Evolutionary conservation across 1,140 invertebrate genomes (phyloP), one percentile per base, ranked within the genome.

Genomic region (Druon quercuslanigerum): DNA sequence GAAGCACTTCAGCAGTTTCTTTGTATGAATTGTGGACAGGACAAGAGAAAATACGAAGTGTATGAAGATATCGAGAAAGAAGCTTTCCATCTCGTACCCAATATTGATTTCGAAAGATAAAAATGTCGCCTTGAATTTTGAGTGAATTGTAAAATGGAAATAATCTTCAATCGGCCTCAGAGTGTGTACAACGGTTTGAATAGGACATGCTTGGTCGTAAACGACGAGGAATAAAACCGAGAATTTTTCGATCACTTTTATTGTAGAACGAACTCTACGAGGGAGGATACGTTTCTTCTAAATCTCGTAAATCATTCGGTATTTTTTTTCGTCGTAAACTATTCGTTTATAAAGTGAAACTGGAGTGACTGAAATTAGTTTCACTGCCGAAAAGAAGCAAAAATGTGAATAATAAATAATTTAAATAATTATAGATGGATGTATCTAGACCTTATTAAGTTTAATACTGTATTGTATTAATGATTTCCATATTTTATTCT

Each of bases 81-180:
- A 54, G 14, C 17, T 54, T 54, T 17, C 51, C 51, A 17, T 4
- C 51, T 7, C 17, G 51, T 54, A 54, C 17, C 16, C 14, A 16
- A 54, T n/a, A 17, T 54, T 17, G 12, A 1, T 7, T 72, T 71
- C 40, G 19, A 72, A 57, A 51, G 40, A 57, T 76, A 76, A 60
- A 51, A 72, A 57, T 3, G 4, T 17, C 17, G 14, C 17, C 51
- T 54, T 54, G 51, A 54, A 54, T 54, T 54, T 54, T 7, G 51
- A 54, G 17, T 54, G 17, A 54, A 54, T 19, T 60, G 25, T 40
- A 25, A n/a, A 66, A 66, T 40, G 57, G 57, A 66, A 66, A 66
- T 56, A 56, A 56, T 56, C 54, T 56, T 14, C 2, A 56, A 56
- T 66, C 14, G 57, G 16, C 20, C 20, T 66, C 19, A 66, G 40